These are phyloP conservation scores for Psettodes erumei DNA, from an alignment of 2,113 vertebrate species.

Conservation along the genomic window DNA sequence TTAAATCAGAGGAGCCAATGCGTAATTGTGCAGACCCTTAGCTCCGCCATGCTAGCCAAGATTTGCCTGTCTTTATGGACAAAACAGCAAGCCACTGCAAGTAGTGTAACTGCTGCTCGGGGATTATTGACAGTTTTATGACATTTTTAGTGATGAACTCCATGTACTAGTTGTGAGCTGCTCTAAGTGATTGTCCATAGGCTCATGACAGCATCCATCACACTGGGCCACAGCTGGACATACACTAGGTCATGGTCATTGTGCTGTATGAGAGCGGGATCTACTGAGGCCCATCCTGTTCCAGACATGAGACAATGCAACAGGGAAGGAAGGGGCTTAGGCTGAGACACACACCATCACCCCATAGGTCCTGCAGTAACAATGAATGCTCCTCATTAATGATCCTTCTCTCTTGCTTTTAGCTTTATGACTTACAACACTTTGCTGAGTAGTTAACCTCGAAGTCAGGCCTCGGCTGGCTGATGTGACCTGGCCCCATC, in stretches of 20 bases:
- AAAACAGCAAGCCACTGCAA: slow-evolving; percentile 4
- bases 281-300: slow-evolving; percentile 30
- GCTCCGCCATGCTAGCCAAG: slow-evolving; percentile 8
- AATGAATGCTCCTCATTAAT: slow-evolving; percentile 29
- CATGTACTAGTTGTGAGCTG: not conserved
- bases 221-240: slow-evolving; percentile 30
- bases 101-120: not conserved
- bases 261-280: slow-evolving; percentile 16
- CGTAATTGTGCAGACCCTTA: slow-evolving; percentile 19
- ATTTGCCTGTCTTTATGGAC: slow-evolving; percentile 29
- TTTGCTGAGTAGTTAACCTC: slow-evolving; percentile 57
- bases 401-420: slow-evolving; percentile 48
- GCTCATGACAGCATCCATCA: not conserved
- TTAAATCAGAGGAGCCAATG: slow-evolving; percentile 51
- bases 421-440: slow-evolving; percentile 64
- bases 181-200: not conserved
- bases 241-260: not conserved
- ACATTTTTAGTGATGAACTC: not conserved
- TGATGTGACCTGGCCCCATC: slow-evolving; percentile 4
- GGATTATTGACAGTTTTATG: not conserved
- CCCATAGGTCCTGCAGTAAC: not conserved
- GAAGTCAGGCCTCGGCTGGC: slow-evolving; percentile 37
- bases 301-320: slow-evolving; percentile 37
- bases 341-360: slow-evolving; percentile 14
- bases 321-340: slow-evolving; percentile 6